These are phyloP conservation scores for Carlito syrichta DNA, from an alignment of 2,113 vertebrate species.

Conservation along the genomic window DNA sequence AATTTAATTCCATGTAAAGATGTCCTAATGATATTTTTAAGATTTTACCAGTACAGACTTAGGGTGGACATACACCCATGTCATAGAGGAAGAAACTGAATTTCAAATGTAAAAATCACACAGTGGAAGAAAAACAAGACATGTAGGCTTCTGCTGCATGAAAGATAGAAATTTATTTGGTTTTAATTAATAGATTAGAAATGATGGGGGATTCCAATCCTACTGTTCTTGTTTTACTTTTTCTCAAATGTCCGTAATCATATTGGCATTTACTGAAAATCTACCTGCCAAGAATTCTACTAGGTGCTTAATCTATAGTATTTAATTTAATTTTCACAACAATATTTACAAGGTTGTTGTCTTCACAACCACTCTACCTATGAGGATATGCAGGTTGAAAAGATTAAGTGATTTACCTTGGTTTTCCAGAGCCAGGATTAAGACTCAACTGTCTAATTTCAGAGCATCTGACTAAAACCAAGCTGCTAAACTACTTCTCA, in stretches of 20 bases:
- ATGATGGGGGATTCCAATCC: not conserved
- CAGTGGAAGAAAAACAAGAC: not conserved
- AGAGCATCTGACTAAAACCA: not conserved
- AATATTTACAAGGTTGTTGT: not conserved
- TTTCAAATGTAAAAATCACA: not conserved
- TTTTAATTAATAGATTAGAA: not conserved
- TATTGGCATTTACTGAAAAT: not conserved
- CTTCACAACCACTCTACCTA: not conserved
- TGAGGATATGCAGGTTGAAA: not conserved
- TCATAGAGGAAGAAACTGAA: conserved; percentile 21
- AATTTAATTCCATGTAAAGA: conserved; percentile 30
- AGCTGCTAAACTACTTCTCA: not conserved
- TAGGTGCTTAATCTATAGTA: not conserved
- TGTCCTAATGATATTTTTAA: not conserved
- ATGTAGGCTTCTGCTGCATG: not conserved
- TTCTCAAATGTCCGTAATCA: conserved; percentile 18
- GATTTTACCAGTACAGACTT: not conserved
- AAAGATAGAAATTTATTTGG: conserved; percentile 10
- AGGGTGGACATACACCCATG: not conserved
- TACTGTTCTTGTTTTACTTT: conserved; percentile 13
- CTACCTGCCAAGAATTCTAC: not conserved
- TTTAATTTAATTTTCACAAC: not conserved
- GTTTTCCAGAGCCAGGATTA: not conserved
- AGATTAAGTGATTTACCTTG: not conserved
- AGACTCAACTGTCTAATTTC: not conserved